Evolutionary conservation across 1,140 invertebrate genomes (phyloP).

Genomic region (Zeugodacus cucurbitae): DNA sequence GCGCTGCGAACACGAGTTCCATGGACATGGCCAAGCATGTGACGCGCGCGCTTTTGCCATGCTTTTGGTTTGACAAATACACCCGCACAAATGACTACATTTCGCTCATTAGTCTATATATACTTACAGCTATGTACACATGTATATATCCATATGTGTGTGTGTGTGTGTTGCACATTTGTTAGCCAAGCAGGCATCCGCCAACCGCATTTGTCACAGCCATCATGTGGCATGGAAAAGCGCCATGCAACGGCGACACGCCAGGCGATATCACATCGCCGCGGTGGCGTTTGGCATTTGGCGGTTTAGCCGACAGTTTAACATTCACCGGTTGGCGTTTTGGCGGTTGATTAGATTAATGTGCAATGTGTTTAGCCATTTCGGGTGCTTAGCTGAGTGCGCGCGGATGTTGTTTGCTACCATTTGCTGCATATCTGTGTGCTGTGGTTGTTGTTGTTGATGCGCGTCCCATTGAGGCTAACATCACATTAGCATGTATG

Average conservation of each 20-base stretch:
- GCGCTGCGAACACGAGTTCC: neutral
- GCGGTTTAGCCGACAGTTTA: slow-evolving; percentile 5
- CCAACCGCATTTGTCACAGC: slow-evolving; percentile 28
- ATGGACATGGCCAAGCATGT: neutral
- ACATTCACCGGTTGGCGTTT: slow-evolving; percentile 5
- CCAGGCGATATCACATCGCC: neutral
- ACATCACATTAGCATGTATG: neutral
- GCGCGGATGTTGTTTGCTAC: neutral
- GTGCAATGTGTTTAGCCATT: neutral
- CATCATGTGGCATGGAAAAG: slow-evolving; percentile 24
- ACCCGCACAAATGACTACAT: slow-evolving; percentile 20
- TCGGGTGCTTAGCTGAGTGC: neutral
- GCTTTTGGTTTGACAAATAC: neutral
- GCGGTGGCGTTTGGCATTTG: slow-evolving; percentile 24
- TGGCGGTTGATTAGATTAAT: slow-evolving; percentile 38
- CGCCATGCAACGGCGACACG: neutral
- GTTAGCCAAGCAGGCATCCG: neutral
- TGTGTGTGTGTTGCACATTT: neutral
- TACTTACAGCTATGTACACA: neutral
- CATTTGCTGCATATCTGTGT: neutral
- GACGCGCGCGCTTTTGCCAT: neutral
- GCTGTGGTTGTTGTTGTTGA: neutral
- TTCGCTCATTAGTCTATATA: neutral
- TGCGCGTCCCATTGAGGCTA: neutral
- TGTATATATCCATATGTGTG: neutral